phyloP scores from a whole-genome alignment of 2,113 vertebrate species.

The Bubo scandiacus region DNA sequence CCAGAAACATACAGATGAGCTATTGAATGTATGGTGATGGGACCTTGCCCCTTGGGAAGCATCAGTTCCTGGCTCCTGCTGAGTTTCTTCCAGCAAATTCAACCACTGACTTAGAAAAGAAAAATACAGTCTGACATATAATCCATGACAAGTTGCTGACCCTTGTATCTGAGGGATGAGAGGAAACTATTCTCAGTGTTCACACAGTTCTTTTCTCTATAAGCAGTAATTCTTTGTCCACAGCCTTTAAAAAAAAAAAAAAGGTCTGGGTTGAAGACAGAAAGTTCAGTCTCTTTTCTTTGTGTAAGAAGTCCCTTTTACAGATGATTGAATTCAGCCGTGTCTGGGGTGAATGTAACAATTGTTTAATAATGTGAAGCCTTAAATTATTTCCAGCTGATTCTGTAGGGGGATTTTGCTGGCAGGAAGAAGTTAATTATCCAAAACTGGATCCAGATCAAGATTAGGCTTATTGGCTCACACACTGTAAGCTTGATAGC shows the following conservation, averaged over 20 bases:
- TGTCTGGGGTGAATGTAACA: not conserved
- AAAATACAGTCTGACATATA: slow-evolving; percentile 36
- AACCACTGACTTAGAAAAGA: slow-evolving; percentile 31
- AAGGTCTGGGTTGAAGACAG: not conserved
- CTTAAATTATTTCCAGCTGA: not conserved
- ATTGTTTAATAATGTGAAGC: slow-evolving; percentile 5
- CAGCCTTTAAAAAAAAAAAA: not conserved
- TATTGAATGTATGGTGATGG: not conserved
- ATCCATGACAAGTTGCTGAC: slow-evolving; percentile 46
- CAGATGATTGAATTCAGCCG: not conserved
- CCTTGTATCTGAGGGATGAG: not conserved
- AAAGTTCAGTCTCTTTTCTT: not conserved
- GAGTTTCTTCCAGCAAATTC: slow-evolving; percentile 44
- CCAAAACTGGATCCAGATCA: not conserved
- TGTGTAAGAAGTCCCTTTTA: not conserved
- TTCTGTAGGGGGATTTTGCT: not conserved
- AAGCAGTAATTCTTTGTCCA: not conserved
- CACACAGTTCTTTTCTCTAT: not conserved
- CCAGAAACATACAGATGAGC: not conserved
- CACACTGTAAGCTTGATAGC: not conserved
- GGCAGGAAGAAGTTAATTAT: slow-evolving; percentile 25
- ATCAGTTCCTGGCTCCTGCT: slow-evolving; percentile 38
- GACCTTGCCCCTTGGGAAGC: not conserved
- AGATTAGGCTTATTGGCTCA: not conserved
- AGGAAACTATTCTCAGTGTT: not conserved